These are phyloP conservation scores for Clarias platycephalus DNA, from an alignment of 2,797 vertebrate species.

Conservation along the genomic window DNA sequence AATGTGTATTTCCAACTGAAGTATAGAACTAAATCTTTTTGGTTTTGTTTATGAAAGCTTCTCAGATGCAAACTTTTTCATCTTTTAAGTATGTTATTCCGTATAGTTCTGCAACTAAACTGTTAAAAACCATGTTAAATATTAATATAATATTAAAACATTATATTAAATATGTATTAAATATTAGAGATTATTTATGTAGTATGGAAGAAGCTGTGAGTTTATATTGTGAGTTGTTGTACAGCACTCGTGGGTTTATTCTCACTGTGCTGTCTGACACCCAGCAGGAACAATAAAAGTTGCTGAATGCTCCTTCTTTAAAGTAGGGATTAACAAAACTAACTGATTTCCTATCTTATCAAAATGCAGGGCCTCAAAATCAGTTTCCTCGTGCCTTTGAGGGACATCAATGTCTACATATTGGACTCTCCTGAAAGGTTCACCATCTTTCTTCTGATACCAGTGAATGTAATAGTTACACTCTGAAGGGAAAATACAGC, in stretches of 20 bases:
- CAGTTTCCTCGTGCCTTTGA: too few species aligned
- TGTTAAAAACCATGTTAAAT: not conserved
- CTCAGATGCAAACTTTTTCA: too few species aligned
- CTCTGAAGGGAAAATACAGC: not conserved
- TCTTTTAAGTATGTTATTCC: not conserved
- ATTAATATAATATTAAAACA: not conserved
- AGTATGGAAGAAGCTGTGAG: not conserved
- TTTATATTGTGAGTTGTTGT: not conserved
- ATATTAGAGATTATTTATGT: not conserved
- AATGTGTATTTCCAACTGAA: not conserved
- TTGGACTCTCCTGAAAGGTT: slow-evolving; percentile 37
- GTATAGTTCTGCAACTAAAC: not conserved
- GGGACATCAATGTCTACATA: not conserved
- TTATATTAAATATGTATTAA: not conserved
- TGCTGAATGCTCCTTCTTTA: slow-evolving; percentile 23
- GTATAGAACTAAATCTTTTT: not conserved
- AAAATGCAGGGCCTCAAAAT: slow-evolving; percentile 10
- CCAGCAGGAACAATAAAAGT: slow-evolving; percentile 53
- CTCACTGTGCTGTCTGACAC: not conserved
- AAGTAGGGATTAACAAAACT: slow-evolving; percentile 37
- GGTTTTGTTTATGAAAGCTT: too few species aligned
- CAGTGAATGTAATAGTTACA: slow-evolving; percentile 26
- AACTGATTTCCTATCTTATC: slow-evolving; percentile 3
- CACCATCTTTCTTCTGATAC: slow-evolving; percentile 45
- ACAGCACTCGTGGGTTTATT: not conserved